A percentile compares a stretch with the other conserved stretches of the same genome.
These are phyloP conservation scores for Cettia cetti DNA, from an alignment of 2,113 vertebrate genomes.

Conservation along the genomic window DNA sequence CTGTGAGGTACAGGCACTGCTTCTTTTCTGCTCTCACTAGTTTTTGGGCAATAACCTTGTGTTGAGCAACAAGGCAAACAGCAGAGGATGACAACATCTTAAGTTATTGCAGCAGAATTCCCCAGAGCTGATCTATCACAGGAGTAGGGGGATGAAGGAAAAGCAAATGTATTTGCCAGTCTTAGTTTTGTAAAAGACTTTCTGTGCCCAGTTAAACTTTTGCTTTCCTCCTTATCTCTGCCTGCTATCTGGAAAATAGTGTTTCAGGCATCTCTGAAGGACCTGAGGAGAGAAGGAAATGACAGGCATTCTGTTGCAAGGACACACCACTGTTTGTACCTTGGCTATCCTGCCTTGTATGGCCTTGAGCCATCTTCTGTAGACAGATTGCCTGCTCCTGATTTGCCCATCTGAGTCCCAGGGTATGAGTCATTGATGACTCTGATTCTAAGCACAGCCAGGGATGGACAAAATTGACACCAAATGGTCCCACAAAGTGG, in stretches of 20 bases:
- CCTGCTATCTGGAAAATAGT: neutral
- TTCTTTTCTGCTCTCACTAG: neutral
- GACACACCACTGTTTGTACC: neutral
- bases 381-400: neutral
- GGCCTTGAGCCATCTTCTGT: neutral
- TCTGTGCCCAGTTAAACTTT: neutral
- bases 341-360: neutral
- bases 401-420: neutral
- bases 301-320: neutral
- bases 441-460: neutral
- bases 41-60: neutral
- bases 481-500: neutral
- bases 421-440: neutral
- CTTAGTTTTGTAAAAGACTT: neutral
- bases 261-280: neutral
- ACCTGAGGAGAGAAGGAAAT: neutral
- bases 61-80: neutral
- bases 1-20: neutral
- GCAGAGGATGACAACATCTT: neutral
- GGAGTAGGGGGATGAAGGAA: neutral
- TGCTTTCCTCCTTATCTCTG: neutral
- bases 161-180: neutral
- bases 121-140: neutral
- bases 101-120: neutral
- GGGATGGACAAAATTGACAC: neutral